These are phyloP conservation scores for Tenrec ecaudatus DNA, from an alignment of 2,113 vertebrate genomes.

Conservation along the genomic window DNA sequence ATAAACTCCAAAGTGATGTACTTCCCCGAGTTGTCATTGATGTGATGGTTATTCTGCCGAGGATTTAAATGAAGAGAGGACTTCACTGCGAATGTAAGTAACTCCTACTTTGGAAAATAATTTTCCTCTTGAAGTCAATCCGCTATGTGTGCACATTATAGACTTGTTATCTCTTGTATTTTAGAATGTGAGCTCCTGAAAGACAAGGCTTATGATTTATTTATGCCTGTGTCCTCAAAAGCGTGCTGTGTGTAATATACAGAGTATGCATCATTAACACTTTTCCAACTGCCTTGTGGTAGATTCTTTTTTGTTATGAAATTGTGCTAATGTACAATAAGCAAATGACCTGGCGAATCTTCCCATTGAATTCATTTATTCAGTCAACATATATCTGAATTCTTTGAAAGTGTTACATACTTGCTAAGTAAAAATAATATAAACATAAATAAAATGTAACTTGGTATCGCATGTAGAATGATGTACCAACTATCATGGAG, in stretches of 20 bases:
- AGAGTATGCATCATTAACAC: not conserved
- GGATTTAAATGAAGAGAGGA: conserved; percentile 65
- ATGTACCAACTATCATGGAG: not conserved
- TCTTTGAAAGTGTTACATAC: not conserved
- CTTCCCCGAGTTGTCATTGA: conserved; percentile 51
- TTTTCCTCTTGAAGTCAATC: conserved; percentile 59
- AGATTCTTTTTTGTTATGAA: not conserved
- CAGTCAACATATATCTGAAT: not conserved
- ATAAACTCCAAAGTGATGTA: conserved; percentile 42
- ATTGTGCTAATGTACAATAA: not conserved
- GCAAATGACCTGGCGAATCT: not conserved
- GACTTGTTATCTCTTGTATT: conserved; percentile 3
- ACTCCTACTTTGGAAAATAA: conserved; percentile 62
- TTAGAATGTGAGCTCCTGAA: conserved; percentile 49
- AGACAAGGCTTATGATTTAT: conserved; percentile 52
- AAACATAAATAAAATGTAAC: not conserved
- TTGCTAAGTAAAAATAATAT: not conserved
- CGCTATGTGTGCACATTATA: not conserved
- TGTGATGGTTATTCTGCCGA: conserved; percentile 55
- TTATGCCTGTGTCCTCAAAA: not conserved
- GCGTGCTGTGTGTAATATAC: not conserved
- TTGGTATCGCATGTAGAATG: not conserved
- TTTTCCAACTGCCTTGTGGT: not conserved
- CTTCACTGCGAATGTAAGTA: not conserved
- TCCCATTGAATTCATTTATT: not conserved